These are phyloP conservation scores for Calyptomena viridis DNA, from an alignment of 2,113 vertebrate genomes.

Conservation along the genomic window DNA sequence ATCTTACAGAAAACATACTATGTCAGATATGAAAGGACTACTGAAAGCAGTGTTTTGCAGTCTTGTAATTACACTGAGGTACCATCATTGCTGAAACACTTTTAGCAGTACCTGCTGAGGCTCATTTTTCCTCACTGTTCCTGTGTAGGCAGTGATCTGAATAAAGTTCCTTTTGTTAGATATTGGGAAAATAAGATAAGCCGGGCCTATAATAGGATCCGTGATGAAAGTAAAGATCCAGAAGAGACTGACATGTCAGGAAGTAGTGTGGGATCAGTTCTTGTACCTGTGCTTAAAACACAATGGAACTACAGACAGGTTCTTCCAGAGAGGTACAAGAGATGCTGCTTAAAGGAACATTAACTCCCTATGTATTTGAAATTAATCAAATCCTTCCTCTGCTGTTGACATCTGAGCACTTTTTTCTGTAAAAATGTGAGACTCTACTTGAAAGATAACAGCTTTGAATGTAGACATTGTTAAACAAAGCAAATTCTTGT, in stretches of 20 bases:
- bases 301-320: neutral
- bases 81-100: neutral
- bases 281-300: neutral
- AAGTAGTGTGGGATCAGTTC: neutral
- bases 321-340: neutral
- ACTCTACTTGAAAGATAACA: neutral
- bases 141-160: neutral
- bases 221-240: neutral
- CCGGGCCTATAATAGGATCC: neutral
- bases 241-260: neutral
- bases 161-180: neutral
- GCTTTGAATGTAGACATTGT: neutral
- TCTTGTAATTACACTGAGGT: neutral
- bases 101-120: neutral
- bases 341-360: neutral
- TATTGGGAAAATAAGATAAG: neutral
- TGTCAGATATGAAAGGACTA: neutral
- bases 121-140: neutral
- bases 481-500: neutral
- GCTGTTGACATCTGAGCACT: neutral
- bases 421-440: neutral
- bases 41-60: neutral
- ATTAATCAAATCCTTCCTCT: neutral
- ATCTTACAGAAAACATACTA: neutral
- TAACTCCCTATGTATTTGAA: neutral